Evolutionary conservation across 2,113 vertebrate species (phyloP).

Genomic region (Mesocricetus auratus): DNA sequence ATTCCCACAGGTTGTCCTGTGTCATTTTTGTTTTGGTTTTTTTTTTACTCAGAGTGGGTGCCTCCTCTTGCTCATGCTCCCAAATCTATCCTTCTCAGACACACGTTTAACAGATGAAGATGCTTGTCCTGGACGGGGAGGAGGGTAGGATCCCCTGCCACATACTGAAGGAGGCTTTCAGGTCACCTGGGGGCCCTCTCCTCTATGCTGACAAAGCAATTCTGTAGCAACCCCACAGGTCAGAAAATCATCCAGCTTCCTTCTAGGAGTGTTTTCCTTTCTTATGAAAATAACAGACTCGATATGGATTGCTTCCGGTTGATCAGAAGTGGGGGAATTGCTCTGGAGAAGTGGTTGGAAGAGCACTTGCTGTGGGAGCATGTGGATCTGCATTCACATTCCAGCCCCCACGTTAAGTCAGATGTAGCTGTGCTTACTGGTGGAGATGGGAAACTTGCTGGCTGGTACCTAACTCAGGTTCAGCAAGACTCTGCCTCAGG

Average conservation of each 20-base stretch:
- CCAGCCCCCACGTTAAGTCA: neutral
- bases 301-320: neutral
- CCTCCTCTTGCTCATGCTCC: neutral
- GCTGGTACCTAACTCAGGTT: neutral
- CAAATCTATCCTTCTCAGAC: too few species aligned
- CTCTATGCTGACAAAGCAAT: neutral
- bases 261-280: neutral
- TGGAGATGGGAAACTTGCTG: neutral
- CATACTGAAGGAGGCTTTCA: too few species aligned
- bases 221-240: neutral
- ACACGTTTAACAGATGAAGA: neutral
- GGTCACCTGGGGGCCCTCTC: neutral
- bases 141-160: neutral
- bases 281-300: neutral
- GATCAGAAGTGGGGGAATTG: too few species aligned
- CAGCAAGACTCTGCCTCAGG: neutral
- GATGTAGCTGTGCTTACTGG: neutral
- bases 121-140: neutral
- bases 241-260: neutral
- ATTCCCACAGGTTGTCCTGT: neutral
- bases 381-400: neutral
- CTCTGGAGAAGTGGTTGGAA: neutral
- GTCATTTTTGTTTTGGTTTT: too few species aligned
- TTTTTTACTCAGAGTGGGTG: neutral
- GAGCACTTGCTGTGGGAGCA: neutral